Conservation (phyloP, 2,113 vertebrate species). For the Fulmarus glacialis region DNA sequence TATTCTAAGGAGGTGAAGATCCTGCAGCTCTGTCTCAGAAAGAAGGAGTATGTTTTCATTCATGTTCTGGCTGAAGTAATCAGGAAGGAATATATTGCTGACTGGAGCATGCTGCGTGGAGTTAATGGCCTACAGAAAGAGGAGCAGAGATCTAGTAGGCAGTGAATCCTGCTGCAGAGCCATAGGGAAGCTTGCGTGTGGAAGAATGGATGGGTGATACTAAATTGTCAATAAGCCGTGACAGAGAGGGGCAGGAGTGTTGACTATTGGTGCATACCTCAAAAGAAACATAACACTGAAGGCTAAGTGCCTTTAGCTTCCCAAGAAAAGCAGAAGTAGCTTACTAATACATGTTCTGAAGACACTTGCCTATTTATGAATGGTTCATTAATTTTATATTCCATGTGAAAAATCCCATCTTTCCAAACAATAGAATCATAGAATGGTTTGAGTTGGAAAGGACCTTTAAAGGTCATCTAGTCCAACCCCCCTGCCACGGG, state of each 20-base stretch:
- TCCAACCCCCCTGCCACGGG: fast-evolving
- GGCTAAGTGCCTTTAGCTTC: not conserved
- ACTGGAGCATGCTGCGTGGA: not conserved
- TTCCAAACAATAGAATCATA: not conserved
- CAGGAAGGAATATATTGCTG: not conserved
- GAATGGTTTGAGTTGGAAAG: not conserved
- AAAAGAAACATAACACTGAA: not conserved
- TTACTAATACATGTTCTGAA: not conserved
- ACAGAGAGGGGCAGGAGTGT: not conserved
- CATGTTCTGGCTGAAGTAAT: not conserved
- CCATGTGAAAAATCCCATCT: not conserved
- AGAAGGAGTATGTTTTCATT: not conserved
- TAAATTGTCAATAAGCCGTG: not conserved
- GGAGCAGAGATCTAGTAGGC: not conserved
- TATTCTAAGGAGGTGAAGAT: not conserved
- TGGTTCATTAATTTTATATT: not conserved
- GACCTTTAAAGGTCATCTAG: not conserved
- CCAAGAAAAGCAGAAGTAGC: not conserved
- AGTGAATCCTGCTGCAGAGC: not conserved
- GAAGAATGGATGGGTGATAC: not conserved
- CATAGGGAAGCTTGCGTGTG: not conserved
- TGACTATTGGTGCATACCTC: not conserved
- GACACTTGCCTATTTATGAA: not conserved
- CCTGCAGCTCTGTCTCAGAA: not conserved
- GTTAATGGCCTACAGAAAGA: not conserved